These are phyloP conservation scores for Trilocha varians DNA, from an alignment of 2,888 invertebrate species.

Conservation along the genomic window DNA sequence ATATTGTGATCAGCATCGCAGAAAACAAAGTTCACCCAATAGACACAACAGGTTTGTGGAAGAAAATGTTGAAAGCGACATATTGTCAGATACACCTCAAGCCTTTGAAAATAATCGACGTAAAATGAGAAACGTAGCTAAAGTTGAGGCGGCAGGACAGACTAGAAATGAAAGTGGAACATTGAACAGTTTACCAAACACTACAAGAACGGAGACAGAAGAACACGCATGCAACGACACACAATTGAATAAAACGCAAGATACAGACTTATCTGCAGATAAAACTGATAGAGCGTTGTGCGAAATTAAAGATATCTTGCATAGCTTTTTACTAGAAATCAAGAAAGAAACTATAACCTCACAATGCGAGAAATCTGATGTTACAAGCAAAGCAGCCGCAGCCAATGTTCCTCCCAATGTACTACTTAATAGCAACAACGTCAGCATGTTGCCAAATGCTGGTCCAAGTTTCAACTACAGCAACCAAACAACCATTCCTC, in stretches of 20 bases:
- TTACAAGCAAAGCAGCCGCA: constrained; percentile 18
- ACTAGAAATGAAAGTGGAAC: constrained; percentile 4
- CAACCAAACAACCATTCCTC: constrained; percentile 23
- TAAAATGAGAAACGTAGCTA: not conserved
- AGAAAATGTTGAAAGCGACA: constrained; percentile 19
- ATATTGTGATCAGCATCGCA: constrained; percentile 12
- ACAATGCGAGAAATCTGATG: constrained; percentile 33
- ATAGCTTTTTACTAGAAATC: constrained; percentile 53
- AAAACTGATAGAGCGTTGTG: constrained; percentile 54
- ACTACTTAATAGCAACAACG: constrained; percentile 18
- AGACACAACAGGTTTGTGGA: constrained; percentile 15
- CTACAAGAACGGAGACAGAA: constrained; percentile 5
- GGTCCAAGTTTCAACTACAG: constrained; percentile 29
- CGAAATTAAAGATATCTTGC: constrained; percentile 60
- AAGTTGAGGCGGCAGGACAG: not conserved
- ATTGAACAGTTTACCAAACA: constrained; percentile 7
- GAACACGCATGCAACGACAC: constrained; percentile 15
- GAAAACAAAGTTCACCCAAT: constrained; percentile 15
- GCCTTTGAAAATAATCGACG: not conserved
- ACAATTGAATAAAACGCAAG: constrained; percentile 36
- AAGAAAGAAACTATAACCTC: constrained; percentile 42
- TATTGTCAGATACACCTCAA: constrained; percentile 13
- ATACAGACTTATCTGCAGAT: constrained; percentile 28
- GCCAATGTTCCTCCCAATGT: constrained; percentile 16
- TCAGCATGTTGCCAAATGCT: constrained; percentile 22